These are phyloP conservation scores for Pterocles burchelli DNA, from an alignment of 2,113 vertebrate genomes.

Conservation along the genomic window DNA sequence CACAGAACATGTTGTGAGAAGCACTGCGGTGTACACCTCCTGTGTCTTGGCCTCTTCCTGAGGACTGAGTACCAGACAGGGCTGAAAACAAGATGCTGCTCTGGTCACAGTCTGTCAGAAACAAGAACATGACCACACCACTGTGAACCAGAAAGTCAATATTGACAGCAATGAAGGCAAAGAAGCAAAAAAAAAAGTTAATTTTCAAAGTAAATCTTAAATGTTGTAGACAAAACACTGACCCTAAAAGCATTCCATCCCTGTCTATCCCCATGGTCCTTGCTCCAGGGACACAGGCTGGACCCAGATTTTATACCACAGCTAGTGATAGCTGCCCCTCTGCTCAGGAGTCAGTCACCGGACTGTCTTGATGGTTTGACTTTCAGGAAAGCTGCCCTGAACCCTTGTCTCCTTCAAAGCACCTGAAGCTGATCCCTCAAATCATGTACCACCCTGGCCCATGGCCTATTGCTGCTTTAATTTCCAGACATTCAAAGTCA, in stretches of 20 bases:
- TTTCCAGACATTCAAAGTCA: neutral
- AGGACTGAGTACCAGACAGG: rapidly evolving
- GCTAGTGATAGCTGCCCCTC: neutral
- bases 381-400: neutral
- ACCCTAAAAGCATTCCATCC: neutral
- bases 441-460: neutral
- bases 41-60: neutral
- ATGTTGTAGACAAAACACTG: neutral
- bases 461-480: neutral
- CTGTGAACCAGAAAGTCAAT: neutral
- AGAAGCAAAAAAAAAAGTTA: neutral
- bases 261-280: neutral
- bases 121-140: neutral
- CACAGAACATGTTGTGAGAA: neutral
- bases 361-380: neutral
- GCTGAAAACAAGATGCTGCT: neutral
- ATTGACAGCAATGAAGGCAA: neutral
- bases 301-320: neutral
- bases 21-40: neutral
- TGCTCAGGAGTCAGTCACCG: neutral
- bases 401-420: neutral
- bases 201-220: neutral
- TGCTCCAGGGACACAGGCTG: neutral
- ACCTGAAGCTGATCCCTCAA: neutral
- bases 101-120: neutral